Evolutionary conservation across 2,113 vertebrate species (phyloP), one percentile per base, ranked within the genome.

Genomic region (Xiphophorus couchianus): DNA sequence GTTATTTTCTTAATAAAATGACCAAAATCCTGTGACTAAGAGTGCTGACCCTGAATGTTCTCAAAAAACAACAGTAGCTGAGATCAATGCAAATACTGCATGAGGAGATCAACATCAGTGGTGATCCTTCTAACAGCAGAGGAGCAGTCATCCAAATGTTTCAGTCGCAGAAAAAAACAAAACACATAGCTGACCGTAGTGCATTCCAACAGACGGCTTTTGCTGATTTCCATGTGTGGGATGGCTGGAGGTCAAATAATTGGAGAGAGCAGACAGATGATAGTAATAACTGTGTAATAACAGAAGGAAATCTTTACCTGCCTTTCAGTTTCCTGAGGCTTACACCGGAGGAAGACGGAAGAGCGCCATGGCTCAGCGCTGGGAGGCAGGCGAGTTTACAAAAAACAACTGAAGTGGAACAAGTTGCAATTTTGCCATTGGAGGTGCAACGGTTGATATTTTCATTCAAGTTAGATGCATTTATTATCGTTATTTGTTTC

Each of bases 361-460:
- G 91, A 95, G 93, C 85, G 92, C 94, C 86, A 91, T 95, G 94
- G 94, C 94, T 73, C 77, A 94, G 72, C 92, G 93, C 51, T 95
- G 93, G 93, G 94, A 95, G 81, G 93, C 93, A 0, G 93, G 93
- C 37, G 92, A 94, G 85, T 95, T 94, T 67, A 82, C 90, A 3
- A 93, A 93, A 80, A 88, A 91, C 3, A 86, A 94, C 66, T 93
- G 76, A 89, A 85, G 37, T 70, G 68, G 42, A 74, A 33, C 31
- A 51, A 74, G 63, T 79, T 65, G 69, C 27, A 25, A 4, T 62
- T 71, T 72, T 69, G 19, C 66, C 27, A 61, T 66, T 48, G 70
- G 76, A 66, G 9, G 44, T 42, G 73, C 68, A 54, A 77, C 22
- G 65, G 73, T 78, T 69, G 39, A 86, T 87, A 39, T 64, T 78